These are phyloP conservation scores for Chunga burmeisteri DNA, from an alignment of 2,113 vertebrate genomes.

Conservation along the genomic window DNA sequence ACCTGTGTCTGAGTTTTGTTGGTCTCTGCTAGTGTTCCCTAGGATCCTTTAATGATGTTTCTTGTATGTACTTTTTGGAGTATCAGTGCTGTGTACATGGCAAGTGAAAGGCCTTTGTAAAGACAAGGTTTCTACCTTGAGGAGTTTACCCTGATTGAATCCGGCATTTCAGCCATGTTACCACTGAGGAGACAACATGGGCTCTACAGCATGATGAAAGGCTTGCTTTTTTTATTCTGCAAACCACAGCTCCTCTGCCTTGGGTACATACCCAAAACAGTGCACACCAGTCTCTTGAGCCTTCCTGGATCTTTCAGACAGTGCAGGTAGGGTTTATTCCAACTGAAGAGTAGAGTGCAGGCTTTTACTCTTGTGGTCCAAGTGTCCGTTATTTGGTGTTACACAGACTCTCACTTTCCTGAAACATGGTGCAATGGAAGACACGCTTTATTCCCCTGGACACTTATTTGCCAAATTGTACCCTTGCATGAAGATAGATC, in stretches of 20 bases:
- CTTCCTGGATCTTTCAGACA: not conserved
- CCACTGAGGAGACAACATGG: too few relatives aligned
- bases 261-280: not conserved
- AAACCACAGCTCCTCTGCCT: not conserved
- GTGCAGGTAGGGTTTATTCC: not conserved
- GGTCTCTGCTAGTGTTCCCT: not conserved
- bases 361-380: too few relatives aligned
- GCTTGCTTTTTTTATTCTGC: not conserved
- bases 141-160: not conserved
- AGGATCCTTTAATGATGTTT: not conserved
- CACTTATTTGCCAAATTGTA: not conserved
- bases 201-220: not conserved
- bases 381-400: not conserved
- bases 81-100: not conserved
- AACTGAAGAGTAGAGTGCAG: not conserved
- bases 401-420: not conserved
- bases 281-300: not conserved
- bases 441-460: not conserved
- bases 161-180: not conserved
- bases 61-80: not conserved
- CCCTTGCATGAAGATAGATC: not conserved
- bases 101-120: not conserved
- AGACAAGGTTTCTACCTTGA: not conserved
- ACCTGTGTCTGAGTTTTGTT: not conserved
- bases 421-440: not conserved